Conservation (phyloP, 2,797 vertebrate genomes). For the Leptoclinus maculatus region DNA sequence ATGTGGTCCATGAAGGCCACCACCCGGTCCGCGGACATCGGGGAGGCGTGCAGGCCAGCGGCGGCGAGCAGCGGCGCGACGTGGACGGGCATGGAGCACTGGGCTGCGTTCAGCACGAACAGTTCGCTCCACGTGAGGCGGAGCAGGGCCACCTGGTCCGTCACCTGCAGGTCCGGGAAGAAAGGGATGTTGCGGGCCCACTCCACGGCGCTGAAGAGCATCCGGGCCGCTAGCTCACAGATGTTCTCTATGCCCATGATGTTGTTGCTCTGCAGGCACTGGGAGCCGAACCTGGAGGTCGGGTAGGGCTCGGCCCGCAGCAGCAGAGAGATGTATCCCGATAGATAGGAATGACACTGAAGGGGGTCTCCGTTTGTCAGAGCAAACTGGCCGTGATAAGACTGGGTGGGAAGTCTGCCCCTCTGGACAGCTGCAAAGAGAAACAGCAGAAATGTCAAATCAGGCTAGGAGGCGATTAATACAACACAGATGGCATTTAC, state of each 20-base stretch:
- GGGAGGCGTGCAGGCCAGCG: slow-evolving; percentile 95
- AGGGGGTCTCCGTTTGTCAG: slow-evolving; percentile 95
- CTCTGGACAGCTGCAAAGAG: slow-evolving; percentile 90
- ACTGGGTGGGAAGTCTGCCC: slow-evolving; percentile 93
- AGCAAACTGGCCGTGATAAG: slow-evolving; percentile 93
- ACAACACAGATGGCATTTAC: background rate
- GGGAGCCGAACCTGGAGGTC: slow-evolving; percentile 94
- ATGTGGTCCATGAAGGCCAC: slow-evolving; percentile 99
- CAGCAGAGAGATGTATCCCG: slow-evolving; percentile 97
- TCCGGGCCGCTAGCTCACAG: slow-evolving; percentile 96
- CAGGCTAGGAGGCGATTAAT: background rate
- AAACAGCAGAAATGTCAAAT: slow-evolving; percentile 11
- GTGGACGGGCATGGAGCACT: slow-evolving; percentile 97
- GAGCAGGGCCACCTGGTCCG: slow-evolving; percentile 96
- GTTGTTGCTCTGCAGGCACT: slow-evolving; percentile 96
- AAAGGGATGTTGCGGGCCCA: slow-evolving; percentile 98
- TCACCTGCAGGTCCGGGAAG: slow-evolving; percentile 97
- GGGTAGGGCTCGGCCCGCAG: slow-evolving; percentile 96
- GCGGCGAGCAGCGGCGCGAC: slow-evolving; percentile 95
- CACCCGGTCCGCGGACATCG: slow-evolving; percentile 96
- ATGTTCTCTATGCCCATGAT: slow-evolving; percentile 99
- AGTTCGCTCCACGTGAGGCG: slow-evolving; percentile 98
- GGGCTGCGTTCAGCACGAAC: slow-evolving; percentile 96
- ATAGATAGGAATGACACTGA: slow-evolving; percentile 96
- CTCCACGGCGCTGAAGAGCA: slow-evolving; percentile 98